Percentiles rank a stretch among this genome's conserved stretches.
phyloP scores from a whole-genome alignment of 2,797 vertebrate species.

The Lagodon rhomboides region DNA sequence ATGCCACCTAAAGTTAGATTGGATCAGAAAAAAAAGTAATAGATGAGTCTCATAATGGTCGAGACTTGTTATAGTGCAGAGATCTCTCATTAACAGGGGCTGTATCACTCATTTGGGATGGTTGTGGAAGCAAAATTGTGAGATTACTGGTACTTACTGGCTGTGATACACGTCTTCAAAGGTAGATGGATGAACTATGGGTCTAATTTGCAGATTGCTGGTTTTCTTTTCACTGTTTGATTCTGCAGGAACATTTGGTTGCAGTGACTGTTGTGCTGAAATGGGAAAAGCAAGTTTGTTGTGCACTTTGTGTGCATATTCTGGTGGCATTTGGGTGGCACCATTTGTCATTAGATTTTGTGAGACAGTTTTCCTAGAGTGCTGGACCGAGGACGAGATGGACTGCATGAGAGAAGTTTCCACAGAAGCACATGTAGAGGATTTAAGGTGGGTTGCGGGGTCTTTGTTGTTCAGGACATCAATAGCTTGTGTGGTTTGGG shows the following conservation, averaged over 20 bases:
- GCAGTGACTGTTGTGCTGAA: slow-evolving; percentile 13
- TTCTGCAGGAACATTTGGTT: slow-evolving; percentile 5
- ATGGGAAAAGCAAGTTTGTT: slow-evolving; percentile 4
- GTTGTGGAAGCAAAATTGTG: neutral
- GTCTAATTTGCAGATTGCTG: slow-evolving; percentile 25
- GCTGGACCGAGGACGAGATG: slow-evolving; percentile 20
- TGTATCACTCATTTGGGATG: neutral
- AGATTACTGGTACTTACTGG: slow-evolving; percentile 67
- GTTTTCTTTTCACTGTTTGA: slow-evolving; percentile 14
- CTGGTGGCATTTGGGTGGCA: slow-evolving; percentile 8
- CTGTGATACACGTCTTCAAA: slow-evolving; percentile 37
- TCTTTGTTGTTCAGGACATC: slow-evolving; percentile 7
- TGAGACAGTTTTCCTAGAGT: neutral
- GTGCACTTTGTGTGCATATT: slow-evolving; percentile 8
- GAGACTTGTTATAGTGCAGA: too few relatives aligned
- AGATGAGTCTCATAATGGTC: neutral
- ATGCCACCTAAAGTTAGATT: slow-evolving; percentile 77
- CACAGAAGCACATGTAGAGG: slow-evolving; percentile 2
- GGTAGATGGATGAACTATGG: slow-evolving; percentile 24
- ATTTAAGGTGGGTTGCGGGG: slow-evolving; percentile 14
- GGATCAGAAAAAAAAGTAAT: neutral
- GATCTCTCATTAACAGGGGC: neutral
- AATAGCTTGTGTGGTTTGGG: neutral
- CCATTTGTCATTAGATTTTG: neutral
- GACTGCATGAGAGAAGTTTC: slow-evolving; percentile 24